Evolutionary conservation across 64 coral and sea anemone species (phyloP), one percentile per base, ranked within the genome.

Genomic region (Dendronephthya gigantea): DNA sequence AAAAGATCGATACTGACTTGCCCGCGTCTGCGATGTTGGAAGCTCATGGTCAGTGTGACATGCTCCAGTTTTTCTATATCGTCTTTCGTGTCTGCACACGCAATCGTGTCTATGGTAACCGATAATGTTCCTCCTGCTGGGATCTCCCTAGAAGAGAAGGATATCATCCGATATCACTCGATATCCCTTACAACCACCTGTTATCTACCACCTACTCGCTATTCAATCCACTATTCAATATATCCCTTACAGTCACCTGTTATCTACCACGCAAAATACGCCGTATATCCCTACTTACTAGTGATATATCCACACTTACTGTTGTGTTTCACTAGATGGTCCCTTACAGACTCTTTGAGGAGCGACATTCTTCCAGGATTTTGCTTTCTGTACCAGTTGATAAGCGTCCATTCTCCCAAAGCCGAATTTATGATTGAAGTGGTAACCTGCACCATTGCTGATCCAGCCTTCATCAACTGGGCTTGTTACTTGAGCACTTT

Each of bases 381-480:
- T 58, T 12, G 95, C 95, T 74, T 59, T 89, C 28, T 93, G 52
- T 13, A 98, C 85, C 89, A 98, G 93, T 84, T 79, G 84, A 48
- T 65, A 90, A 41, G 90, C 92, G 28, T 98, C 95, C 43, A 98
- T 74, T 52, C 91, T 89, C 14, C 95, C 95, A 51, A 98, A 98
- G 34, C 95, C 95, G 88, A 98, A 98, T 51, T 98, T 98, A 36
- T 91, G 95, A 62, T 98, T 98, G 89, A 86, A 98, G 30, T 48
- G 84, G 52, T 90, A 93, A 34, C 95, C 95, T 40, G 95, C 95
- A 28, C 95, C 95, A 50, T 98, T 98, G 8, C 50, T 81, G 48
- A 90, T 87, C 95, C 95, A 98, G 34, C 95, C 95, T 49, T 98
- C 95, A 69, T 98, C 95, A 41, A 98, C 10, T 0, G 87, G 95